Base-by-base conservation (phyloP, 2,797 vertebrate genomes). In the Pristis pectinata region DNA sequence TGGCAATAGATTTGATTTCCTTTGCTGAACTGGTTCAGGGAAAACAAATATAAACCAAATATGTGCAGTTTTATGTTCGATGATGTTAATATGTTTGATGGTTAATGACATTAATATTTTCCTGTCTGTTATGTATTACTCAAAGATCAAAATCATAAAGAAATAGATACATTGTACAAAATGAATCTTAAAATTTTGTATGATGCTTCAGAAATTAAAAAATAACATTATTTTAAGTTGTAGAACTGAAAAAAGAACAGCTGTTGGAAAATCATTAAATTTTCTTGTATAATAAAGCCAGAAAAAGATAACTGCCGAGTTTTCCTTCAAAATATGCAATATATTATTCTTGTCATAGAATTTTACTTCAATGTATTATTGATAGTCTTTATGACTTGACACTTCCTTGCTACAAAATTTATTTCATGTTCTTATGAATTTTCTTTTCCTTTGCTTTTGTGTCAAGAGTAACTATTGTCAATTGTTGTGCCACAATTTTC, bases 81-180 rank as follows among this genome's bases (percentile, higher is more conserved):
- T 67, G 64, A 67, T 64, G 64, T 91, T 91, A 80, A 37, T 80
- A 91, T 64, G 92, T 64, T 41, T 49, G 49, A 49, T 92, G 56
- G 91, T 85, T 85, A 6, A 93, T 72, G 44, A 44, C 67, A 93
- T 72, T 93, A 85, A 49, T 85, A 93, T 70, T 72, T 93, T 53
- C 37, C 17, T 72, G 67, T 41, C 41, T 92, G 64, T 10, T 17
- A 24, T 53, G 30, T 34, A 59, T 64, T 64, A 92, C 37, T 91
- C 87, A 41, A 17, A 61, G 49, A 92, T 92, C 89, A 37, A 7
- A 37, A 64, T 61, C 67, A 49, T 37, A 61, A 70, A 44, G 37
- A 93, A 93, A 93, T 67, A 44, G 37, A 70, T 72, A 27, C 15
- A 72, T 44, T 93, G 64, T 24, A 24, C 70, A 37, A 70, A 70